Conservation (phyloP, 2,797 vertebrate species). For the Poecilia gillii region DNA sequence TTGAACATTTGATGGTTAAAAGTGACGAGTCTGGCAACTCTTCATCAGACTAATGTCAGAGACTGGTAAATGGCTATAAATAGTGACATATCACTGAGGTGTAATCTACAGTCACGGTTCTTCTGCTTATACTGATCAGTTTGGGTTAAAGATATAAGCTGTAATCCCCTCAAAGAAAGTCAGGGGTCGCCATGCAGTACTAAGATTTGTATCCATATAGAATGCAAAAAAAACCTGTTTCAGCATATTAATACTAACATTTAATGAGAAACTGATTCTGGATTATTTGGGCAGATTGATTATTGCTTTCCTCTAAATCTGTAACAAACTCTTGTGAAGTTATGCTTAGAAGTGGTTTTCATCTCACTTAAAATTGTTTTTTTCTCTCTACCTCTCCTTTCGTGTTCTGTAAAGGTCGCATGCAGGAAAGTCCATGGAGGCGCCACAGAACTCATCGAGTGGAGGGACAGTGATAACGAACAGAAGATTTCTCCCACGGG, state of each 20-base stretch:
- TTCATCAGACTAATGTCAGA: neutral
- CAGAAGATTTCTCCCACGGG: slow-evolving; percentile 86
- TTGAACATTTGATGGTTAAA: neutral
- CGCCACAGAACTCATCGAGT: slow-evolving; percentile 87
- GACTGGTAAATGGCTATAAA: neutral
- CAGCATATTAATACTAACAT: neutral
- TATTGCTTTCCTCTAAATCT: neutral
- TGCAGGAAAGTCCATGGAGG: slow-evolving; percentile 82
- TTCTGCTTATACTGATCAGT: neutral
- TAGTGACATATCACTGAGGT: neutral
- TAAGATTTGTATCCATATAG: neutral
- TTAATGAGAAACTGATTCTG: neutral
- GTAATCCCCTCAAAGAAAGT: neutral
- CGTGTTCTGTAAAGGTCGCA: slow-evolving; percentile 82
- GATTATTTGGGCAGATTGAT: neutral
- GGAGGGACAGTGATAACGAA: slow-evolving; percentile 86
- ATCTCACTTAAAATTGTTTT: slow-evolving; percentile 16
- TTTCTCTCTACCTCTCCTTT: slow-evolving; percentile 50
- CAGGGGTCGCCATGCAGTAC: neutral
- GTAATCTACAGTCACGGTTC: neutral
- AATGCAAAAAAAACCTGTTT: neutral
- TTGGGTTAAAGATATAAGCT: neutral
- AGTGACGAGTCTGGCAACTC: neutral
- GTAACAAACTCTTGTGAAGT: neutral
- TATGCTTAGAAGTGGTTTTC: neutral